These are phyloP conservation scores for Aspidapion aeneum DNA, from an alignment of 2,888 invertebrate genomes.

Conservation along the genomic window DNA sequence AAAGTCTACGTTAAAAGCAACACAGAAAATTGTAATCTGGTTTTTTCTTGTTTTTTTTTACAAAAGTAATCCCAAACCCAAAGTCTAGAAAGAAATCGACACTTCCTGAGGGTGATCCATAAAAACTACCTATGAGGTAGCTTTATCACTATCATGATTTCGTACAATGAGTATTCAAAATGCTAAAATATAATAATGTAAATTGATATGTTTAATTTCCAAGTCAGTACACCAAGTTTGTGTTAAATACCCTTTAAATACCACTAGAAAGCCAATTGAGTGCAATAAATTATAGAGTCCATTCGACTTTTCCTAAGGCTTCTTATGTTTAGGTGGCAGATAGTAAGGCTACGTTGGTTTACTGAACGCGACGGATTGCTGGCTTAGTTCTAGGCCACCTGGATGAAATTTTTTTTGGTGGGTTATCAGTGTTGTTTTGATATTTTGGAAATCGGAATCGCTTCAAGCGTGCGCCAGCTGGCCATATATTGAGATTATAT, in stretches of 20 bases:
- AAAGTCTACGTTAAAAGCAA: background rate
- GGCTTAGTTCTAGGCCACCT: background rate
- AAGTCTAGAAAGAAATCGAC: background rate
- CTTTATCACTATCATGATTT: background rate
- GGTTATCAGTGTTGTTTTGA: background rate
- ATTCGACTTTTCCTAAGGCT: background rate
- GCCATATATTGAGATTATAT: background rate
- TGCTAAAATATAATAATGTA: background rate
- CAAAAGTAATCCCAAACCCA: background rate
- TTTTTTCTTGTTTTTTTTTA: background rate
- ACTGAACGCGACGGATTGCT: background rate
- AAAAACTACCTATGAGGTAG: background rate
- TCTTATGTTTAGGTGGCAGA: background rate
- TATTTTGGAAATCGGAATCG: background rate
- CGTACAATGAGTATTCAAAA: background rate
- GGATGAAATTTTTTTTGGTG: background rate
- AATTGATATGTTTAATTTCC: background rate
- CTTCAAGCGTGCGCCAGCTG: background rate
- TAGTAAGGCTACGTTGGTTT: background rate
- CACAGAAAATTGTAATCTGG: background rate
- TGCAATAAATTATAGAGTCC: background rate
- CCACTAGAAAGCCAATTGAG: background rate
- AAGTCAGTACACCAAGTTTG: background rate
- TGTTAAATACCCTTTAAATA: background rate
- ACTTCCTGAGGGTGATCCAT: background rate